Evolutionary conservation across 2,888 invertebrate species (phyloP), one percentile per base, ranked within the genome.

Genomic region (Atethmia centrago): DNA sequence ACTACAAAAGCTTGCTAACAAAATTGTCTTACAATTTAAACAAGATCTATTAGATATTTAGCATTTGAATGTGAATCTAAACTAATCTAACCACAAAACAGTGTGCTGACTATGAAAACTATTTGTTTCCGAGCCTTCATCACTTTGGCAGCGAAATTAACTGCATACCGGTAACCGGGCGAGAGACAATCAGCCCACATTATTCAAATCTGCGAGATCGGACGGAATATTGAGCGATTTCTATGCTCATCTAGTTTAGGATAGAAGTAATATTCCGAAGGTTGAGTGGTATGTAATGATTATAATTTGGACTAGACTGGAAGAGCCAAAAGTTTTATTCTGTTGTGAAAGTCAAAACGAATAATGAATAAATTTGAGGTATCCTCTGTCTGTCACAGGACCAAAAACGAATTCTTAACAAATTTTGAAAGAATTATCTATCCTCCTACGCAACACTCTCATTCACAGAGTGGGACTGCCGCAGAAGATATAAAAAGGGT

Each of bases 201-300:
- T 89, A 88, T 89, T 89, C 82, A 87, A 88, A 89, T 85, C 73
- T 69, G 68, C 74, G 56, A 51, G 36, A 61, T 19, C 65, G 31
- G 53, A 16, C 42, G 47, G 73, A 79, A 79, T 77, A 67, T 77
- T 70, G 72, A 77, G 49, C 42, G 47, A 58, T 49, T 64, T 61
- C 56, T 36, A 55, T 56, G 56, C 53, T 55, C 72, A 45, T 51
- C 61, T 55, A 40, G 47, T 40, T 56, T 5, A 28, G 31, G 12
- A 16, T 53, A 61, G 42, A 61, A 47, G 21, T 8, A n/a, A 14
- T 16, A 14, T 28, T 45, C 28, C 1, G 14, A 28, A 31, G 31
- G n/a, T 16, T 25, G 21, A 77, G 14, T 25, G 31, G 3, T 21
- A 36, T 40, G 10, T 19, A 51, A 9, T 51, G 19, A 31, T 28